A percentile compares a stretch with the other conserved stretches of the same genome.
Conservation (phyloP, 1,140 invertebrate species). For the Fopius arisanus region DNA sequence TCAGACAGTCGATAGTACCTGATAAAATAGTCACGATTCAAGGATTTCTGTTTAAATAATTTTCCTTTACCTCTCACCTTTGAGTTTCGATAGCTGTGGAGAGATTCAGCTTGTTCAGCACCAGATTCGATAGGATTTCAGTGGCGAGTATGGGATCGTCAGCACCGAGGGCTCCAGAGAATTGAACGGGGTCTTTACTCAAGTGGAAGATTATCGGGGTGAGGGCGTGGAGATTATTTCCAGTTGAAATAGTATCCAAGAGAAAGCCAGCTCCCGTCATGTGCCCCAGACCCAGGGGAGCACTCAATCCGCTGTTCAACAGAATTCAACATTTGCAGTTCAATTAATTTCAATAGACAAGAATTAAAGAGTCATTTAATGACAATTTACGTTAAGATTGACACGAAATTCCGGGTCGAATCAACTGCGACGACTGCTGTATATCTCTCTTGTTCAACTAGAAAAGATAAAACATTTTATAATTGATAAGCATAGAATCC, state of each 20-base stretch:
- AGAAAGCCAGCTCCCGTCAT: conserved; percentile 53
- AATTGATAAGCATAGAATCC: conserved; percentile 7
- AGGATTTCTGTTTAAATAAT: too few species aligned
- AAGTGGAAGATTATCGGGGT: conserved; percentile 53
- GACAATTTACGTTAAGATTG: conserved; percentile 72
- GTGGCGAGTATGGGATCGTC: conserved; percentile 52
- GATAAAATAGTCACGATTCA: too few species aligned
- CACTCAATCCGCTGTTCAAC: conserved; percentile 52
- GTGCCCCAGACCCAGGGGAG: conserved; percentile 43
- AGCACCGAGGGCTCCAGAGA: conserved; percentile 50
- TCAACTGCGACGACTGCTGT: conserved; percentile 73
- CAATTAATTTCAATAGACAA: background rate
- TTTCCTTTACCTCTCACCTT: conserved; percentile 44
- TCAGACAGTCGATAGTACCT: conserved; percentile 52
- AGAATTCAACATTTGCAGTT: background rate
- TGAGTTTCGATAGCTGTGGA: conserved; percentile 56
- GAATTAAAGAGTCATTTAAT: background rate
- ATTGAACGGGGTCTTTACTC: conserved; percentile 41
- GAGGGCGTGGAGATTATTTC: conserved; percentile 46
- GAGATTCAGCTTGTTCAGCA: conserved; percentile 51
- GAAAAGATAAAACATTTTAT: conserved; percentile 40
- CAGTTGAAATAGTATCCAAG: conserved; percentile 43
- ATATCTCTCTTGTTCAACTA: conserved; percentile 62
- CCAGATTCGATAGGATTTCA: conserved; percentile 56
- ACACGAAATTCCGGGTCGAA: conserved; percentile 74